Percentiles rank a stretch among this genome's conserved stretches.
These are phyloP conservation scores for Gasterosteus aculeatus DNA, from an alignment of 2,113 vertebrate species.

Conservation along the genomic window DNA sequence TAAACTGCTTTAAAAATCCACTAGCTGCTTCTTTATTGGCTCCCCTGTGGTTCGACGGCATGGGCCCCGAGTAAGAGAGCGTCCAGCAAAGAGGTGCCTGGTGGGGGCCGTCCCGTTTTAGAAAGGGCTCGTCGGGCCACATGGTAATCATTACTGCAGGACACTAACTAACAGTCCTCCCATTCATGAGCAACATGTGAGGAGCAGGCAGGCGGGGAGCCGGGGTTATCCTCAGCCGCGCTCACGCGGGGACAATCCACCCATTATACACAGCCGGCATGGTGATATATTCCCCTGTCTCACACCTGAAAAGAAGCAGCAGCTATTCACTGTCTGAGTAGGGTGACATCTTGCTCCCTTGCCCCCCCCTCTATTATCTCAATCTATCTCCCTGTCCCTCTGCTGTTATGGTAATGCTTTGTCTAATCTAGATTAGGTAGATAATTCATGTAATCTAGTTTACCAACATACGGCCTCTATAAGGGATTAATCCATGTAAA, in stretches of 20 bases:
- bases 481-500: conserved; percentile 59
- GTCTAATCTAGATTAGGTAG: conserved; percentile 69
- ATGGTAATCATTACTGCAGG: conserved; percentile 74
- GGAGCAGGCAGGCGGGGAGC: conserved; percentile 38
- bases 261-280: conserved; percentile 54
- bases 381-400: conserved; percentile 2
- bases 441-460: conserved; percentile 74
- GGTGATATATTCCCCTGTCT: conserved; percentile 40
- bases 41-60: conserved; percentile 50
- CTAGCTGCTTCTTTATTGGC: conserved; percentile 49
- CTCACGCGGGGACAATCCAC: conserved; percentile 46
- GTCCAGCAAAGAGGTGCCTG: conserved; percentile 52
- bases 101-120: conserved; percentile 32
- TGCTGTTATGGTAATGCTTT: conserved; percentile 50
- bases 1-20: conserved; percentile 39
- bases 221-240: conserved; percentile 14
- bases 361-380: neutral
- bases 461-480: conserved; percentile 48
- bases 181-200: conserved; percentile 69
- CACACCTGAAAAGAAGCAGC: conserved; percentile 52
- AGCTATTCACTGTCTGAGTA: conserved; percentile 47
- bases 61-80: conserved; percentile 25
- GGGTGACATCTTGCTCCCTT: conserved; percentile 54
- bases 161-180: conserved; percentile 67
- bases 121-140: conserved; percentile 45